Base-by-base conservation (phyloP, 2,797 vertebrate species). In the Lateolabrax maculatus region DNA sequence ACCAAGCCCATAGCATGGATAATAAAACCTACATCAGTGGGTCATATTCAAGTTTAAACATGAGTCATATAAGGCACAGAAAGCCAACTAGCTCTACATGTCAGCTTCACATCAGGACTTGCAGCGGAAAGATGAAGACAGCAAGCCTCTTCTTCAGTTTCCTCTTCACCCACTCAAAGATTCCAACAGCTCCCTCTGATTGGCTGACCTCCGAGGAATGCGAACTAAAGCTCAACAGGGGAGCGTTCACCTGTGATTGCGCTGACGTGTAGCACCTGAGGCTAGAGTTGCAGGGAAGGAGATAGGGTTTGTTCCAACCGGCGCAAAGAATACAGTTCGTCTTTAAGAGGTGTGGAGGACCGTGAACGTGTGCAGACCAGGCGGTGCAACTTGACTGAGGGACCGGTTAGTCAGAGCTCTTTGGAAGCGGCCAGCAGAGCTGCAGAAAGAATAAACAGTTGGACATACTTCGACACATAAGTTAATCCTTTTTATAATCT, bases 101-200 rank as follows among this genome's bases (percentile, higher is more conserved):
- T 87, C 77, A 87, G 49, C 67, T 83, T 84, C 89, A 64, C 62
- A 88, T 90, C 82, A 73, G 74, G 72, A 84, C 86, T 53, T 25
- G 83, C 77, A 75, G 37, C 39, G 6, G 21, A 31, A 41, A 7
- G 27, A 64, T 18, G 9, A 44, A 56, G 43, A 13, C 81, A 27
- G 27, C 11, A 23, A 48, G 41, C 27, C 9, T 1, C 9, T n/a
- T 27, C 25, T 27, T n/a, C 51, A 15, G 25, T 19, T 36, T 15
- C 46, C 60, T 7, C 27, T n/a, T 51, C 66, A 13, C 51, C 63
- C 63, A 49, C 62, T 67, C 55, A 12, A 7, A 52, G 46, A 27
- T 63, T 60, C 23, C 37, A 64, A 58, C 6, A 0, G 15, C 39
- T 44, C 7, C 3, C 21, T 55, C 55, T 69, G 65, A 75, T 70